A percentile compares a stretch with the other conserved stretches of the same genome.
Evolutionary conservation across 2,797 vertebrate species (phyloP).

Genomic region (Lemur catta): DNA sequence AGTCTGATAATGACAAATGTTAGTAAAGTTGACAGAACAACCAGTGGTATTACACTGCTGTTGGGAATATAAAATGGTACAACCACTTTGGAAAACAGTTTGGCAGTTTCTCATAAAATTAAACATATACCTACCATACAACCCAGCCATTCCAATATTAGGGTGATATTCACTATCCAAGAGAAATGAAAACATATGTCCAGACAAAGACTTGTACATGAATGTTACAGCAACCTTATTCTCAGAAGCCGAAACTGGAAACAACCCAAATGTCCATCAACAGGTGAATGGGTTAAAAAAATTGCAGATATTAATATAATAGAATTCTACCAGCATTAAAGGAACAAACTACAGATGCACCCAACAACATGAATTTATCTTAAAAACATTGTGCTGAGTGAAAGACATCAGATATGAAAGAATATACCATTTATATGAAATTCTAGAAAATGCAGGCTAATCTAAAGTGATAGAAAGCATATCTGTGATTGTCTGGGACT

Average conservation of each 20-base stretch:
- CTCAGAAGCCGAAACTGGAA: background rate
- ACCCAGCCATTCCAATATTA: background rate
- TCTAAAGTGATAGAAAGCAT: background rate
- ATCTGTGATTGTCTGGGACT: background rate
- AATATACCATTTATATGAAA: background rate
- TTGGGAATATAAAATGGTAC: background rate
- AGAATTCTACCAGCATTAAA: conserved; percentile 10
- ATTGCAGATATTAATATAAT: background rate
- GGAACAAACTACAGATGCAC: background rate
- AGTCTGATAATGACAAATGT: background rate
- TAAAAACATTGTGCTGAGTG: background rate
- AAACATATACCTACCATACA: background rate
- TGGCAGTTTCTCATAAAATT: background rate
- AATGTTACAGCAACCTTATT: conserved; percentile 1
- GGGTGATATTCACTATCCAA: background rate
- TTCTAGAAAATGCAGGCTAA: background rate
- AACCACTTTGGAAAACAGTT: background rate
- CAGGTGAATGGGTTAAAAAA: background rate
- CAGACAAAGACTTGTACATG: background rate
- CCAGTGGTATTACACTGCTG: background rate
- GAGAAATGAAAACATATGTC: background rate
- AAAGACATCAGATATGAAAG: background rate
- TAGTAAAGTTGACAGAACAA: background rate
- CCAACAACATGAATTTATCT: background rate
- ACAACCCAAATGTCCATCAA: background rate